Base-by-base conservation (phyloP, 2,113 vertebrate genomes). In the Heterocephalus glaber region DNA sequence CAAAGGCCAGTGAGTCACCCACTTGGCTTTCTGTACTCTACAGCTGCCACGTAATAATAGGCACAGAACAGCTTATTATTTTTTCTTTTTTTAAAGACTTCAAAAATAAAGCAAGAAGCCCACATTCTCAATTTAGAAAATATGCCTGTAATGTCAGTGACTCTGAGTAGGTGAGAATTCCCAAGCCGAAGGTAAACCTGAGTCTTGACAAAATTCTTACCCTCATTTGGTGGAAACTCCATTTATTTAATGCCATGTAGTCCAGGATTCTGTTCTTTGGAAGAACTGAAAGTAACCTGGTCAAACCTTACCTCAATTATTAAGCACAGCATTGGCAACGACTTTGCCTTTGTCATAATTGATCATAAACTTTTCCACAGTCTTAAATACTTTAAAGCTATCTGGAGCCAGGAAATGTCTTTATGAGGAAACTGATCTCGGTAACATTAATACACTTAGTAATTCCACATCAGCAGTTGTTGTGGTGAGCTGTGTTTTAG, bases 111-210 rank as follows among this genome's bases (percentile, higher is more conserved):
- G 26, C 0, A 54, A 89, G 20, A 97, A 94, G 93, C 74, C 58
- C 61, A 94, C 52, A 96, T 93, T 96, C 97, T 97, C 79, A 33
- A 65, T 70, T 89, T 91, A 95, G 92, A 96, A 95, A 93, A 90
- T 33, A 90, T 13, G 8, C 58, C 77, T 61, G 52, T 92, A 81
- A 96, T 28, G 84, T 87, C 80, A 82, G 63, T 20, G 81, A 87
- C 77, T 58, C 60, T 0, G 0, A 7, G 14, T 44, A 96, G 85
- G 92, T 95, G 96, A 96, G 90, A 94, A 85, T 92, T 81, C 94
- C 90, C 90, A 86, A 97, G 92, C 47, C 79, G 16, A 4, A 5
- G 5, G 56, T 35, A 88, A 94, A 88, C 77, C 19, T 28, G 56
- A 88, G 86, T 83, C 44, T 52, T 3, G 72, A 54, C 38, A 65